These are phyloP conservation scores for Hapalemur alaotrensis DNA, from an alignment of 2,797 vertebrate species.

Conservation along the genomic window DNA sequence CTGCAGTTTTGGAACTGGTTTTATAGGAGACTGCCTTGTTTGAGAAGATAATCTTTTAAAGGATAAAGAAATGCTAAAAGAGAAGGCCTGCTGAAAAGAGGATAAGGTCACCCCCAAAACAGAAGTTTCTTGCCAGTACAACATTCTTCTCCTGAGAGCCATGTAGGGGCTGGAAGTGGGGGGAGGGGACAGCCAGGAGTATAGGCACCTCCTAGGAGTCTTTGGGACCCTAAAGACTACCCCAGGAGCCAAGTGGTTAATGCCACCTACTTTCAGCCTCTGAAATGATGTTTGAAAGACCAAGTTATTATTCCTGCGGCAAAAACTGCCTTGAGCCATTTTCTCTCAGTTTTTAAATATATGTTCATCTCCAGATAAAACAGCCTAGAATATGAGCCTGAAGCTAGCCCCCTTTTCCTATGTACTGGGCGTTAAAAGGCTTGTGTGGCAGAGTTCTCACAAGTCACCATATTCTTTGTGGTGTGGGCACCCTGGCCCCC, in stretches of 20 bases:
- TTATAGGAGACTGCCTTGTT: not conserved
- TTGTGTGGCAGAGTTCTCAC: not conserved
- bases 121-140: not conserved
- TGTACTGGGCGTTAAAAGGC: not conserved
- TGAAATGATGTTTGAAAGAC: slow-evolving; percentile 37
- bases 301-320: slow-evolving; percentile 16
- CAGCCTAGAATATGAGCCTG: not conserved
- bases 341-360: slow-evolving; percentile 52
- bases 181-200: accelerated
- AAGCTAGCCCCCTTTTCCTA: not conserved
- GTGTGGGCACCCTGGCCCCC: not conserved
- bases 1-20: slow-evolving; percentile 13
- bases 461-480: not conserved
- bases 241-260: not conserved
- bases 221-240: not conserved
- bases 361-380: slow-evolving; percentile 50
- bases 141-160: not conserved
- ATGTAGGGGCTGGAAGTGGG: not conserved
- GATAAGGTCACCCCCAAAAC: not conserved
- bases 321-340: slow-evolving; percentile 15
- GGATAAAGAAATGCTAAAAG: slow-evolving; percentile 10
- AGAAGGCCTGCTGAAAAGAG: slow-evolving; percentile 34
- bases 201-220: not conserved
- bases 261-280: not conserved
- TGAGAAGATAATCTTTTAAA: not conserved